Evolutionary conservation across 1,140 invertebrate species (phyloP).

Genomic region (Drosophila equinoxialis): DNA sequence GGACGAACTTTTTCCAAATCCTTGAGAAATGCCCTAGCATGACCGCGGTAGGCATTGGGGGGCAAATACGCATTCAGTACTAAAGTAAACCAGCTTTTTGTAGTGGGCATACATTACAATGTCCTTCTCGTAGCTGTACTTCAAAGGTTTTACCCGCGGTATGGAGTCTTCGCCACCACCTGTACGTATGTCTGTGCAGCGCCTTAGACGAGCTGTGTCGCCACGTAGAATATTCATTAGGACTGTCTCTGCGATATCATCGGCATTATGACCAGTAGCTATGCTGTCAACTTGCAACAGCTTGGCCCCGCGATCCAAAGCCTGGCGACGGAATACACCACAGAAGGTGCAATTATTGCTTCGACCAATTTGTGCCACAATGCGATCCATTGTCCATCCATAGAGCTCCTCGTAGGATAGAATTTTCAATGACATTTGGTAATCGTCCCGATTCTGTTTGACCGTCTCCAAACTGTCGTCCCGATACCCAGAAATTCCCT

Average conservation of each 20-base stretch:
- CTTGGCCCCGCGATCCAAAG: constrained; percentile 96
- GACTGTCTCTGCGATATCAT: constrained; percentile 99
- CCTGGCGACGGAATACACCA: constrained; percentile 98
- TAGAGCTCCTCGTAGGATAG: constrained; percentile 99
- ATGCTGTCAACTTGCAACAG: constrained; percentile 95
- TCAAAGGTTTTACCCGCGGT: constrained; percentile 97
- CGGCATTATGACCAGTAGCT: constrained; percentile 99
- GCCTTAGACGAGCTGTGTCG: constrained; percentile 95
- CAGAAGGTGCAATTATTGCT: constrained; percentile 99
- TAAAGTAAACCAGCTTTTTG: constrained; percentile 99
- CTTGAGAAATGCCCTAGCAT: constrained; percentile 96
- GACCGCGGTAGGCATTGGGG: constrained; percentile 99
- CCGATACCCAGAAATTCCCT: constrained; percentile 98
- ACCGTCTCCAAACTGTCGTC: constrained; percentile 99
- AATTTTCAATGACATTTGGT: constrained; percentile 96
- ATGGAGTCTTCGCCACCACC: constrained; percentile 93
- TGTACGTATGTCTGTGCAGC: constrained; percentile 95
- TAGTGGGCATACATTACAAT: constrained; percentile 99
- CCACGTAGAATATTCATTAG: constrained; percentile 99
- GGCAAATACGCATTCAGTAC: constrained; percentile 99
- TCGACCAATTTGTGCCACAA: constrained; percentile 96
- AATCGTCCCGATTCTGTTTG: constrained; percentile 96
- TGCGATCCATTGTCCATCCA: constrained; percentile 99
- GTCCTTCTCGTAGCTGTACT: constrained; percentile 99
- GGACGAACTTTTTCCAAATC: constrained; percentile 97